Percentiles rank a stretch among this genome's conserved stretches.
phyloP scores from a whole-genome alignment of 2,797 vertebrate genomes.

The Okamejei kenojei region DNA sequence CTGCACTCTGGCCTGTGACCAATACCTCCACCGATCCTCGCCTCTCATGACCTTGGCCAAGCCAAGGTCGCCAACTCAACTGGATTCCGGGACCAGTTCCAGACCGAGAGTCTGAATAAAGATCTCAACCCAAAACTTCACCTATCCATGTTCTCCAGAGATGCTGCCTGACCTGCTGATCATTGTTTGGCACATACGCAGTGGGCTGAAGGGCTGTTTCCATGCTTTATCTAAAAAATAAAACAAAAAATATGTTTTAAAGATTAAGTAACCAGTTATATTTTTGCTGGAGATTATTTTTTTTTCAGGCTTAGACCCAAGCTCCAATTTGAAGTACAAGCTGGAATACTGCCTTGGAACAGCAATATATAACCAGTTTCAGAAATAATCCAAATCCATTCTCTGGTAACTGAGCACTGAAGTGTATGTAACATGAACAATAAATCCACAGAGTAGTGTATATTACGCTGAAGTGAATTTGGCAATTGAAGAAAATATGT shows the following conservation, averaged over 20 bases:
- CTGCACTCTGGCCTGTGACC: too few relatives aligned
- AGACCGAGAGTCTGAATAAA: too few relatives aligned
- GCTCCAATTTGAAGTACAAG: not conserved
- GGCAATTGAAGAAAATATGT: not conserved
- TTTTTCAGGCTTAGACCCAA: not conserved
- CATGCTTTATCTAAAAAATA: too few relatives aligned
- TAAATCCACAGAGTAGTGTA: not conserved
- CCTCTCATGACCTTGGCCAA: too few relatives aligned
- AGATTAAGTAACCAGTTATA: not conserved
- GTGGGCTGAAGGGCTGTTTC: too few relatives aligned
- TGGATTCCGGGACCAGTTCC: too few relatives aligned
- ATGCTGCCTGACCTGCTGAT: too few relatives aligned
- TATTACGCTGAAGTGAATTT: not conserved
- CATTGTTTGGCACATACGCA: too few relatives aligned
- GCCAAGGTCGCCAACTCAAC: too few relatives aligned
- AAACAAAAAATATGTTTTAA: not conserved
- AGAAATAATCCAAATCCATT: not conserved
- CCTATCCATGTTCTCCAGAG: too few relatives aligned
- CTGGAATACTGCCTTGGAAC: not conserved
- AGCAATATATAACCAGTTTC: not conserved
- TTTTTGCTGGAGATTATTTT: not conserved
- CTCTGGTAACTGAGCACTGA: not conserved
- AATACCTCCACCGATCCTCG: too few relatives aligned
- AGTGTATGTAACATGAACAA: not conserved
- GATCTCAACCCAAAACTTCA: too few relatives aligned